phyloP scores from a whole-genome alignment of 2,113 vertebrate genomes.

The Oncorhynchus kisutch region DNA sequence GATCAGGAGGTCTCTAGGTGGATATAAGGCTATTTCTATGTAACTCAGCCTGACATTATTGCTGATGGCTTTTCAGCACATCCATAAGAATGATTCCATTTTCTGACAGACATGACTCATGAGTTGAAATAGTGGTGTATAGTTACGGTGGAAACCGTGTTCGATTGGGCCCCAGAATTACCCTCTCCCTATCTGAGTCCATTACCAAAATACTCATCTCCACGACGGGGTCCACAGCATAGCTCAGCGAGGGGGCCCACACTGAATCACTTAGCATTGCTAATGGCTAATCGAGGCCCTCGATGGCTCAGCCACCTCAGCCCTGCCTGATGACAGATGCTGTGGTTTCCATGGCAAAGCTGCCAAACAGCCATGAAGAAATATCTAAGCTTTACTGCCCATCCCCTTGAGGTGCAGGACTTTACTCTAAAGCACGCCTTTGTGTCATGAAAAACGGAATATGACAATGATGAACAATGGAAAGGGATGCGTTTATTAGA shows the following conservation, averaged over 20 bases:
- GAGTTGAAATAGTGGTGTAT: background rate
- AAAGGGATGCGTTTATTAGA: background rate
- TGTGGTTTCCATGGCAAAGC: background rate
- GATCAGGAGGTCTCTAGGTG: constrained; percentile 36
- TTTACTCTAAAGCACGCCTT: background rate
- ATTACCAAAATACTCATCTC: background rate
- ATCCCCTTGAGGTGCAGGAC: background rate
- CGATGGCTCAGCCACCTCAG: constrained; percentile 3
- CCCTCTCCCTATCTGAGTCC: background rate
- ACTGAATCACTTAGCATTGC: constrained; percentile 42
- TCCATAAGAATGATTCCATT: background rate
- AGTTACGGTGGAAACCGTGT: background rate
- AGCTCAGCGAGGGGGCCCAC: background rate
- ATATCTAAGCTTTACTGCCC: background rate
- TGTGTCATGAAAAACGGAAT: background rate
- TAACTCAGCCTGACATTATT: constrained; percentile 5
- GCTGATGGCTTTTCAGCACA: background rate
- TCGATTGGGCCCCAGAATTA: background rate
- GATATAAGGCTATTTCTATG: constrained; percentile 18
- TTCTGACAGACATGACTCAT: background rate
- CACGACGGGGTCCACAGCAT: background rate
- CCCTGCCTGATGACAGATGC: background rate
- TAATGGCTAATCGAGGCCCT: constrained; percentile 26
- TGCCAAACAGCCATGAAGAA: background rate
- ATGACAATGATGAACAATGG: background rate